A percentile compares a stretch with the other conserved stretches of the same genome.
These are phyloP conservation scores for Lampropteryx suffumata DNA, from an alignment of 2,888 invertebrate genomes.

Conservation along the genomic window DNA sequence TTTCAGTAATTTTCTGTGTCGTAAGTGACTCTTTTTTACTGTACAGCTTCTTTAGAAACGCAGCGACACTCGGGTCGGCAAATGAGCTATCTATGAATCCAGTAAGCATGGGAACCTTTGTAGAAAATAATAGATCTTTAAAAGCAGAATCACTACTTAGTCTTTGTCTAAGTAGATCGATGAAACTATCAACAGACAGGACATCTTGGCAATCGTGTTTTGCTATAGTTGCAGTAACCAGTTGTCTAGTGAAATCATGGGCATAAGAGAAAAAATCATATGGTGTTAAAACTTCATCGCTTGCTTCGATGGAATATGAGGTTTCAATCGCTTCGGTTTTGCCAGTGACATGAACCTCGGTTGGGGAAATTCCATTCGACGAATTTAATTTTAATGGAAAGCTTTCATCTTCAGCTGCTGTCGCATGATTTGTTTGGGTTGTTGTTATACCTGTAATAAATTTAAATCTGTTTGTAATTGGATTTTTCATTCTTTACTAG, in stretches of 20 bases:
- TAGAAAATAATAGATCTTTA: conserved; percentile 56
- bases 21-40: conserved; percentile 57
- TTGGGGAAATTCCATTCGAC: not conserved
- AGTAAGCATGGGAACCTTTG: conserved; percentile 38
- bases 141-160: conserved; percentile 61
- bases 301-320: conserved; percentile 12
- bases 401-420: conserved; percentile 10
- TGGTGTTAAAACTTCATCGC: conserved; percentile 42
- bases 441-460: conserved; percentile 21
- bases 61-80: conserved; percentile 61
- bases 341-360: conserved; percentile 2
- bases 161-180: conserved; percentile 65
- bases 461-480: no score
- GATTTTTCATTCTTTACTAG: no score
- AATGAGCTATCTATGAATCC: conserved; percentile 45
- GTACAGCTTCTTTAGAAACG: conserved; percentile 63
- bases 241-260: conserved; percentile 47
- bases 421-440: conserved; percentile 1
- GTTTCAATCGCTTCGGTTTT: not conserved
- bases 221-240: conserved; percentile 37
- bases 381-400: conserved; percentile 1
- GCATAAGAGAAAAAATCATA: conserved; percentile 64
- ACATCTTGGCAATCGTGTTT: conserved; percentile 55
- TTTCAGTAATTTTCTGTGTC: conserved; percentile 48
- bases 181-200: conserved; percentile 62